Base-by-base conservation (phyloP, 92 coral and sea anemone genomes). In the Pocillopora grandis region DNA sequence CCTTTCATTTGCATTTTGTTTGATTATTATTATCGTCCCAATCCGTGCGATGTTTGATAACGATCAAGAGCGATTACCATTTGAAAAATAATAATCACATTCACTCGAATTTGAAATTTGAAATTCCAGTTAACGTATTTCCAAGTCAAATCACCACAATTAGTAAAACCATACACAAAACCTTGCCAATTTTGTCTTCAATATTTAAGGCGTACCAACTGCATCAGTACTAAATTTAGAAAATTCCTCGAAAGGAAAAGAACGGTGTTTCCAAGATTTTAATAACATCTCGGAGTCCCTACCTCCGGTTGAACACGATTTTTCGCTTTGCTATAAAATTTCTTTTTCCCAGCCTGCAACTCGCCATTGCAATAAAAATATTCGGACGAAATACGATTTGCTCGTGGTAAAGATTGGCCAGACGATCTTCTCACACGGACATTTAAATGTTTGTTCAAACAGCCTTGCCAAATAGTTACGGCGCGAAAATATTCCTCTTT, bases 401-500 rank as follows among this genome's bases (percentile, higher is more conserved):
- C 18, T 23, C 31, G 71, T 5, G 21, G 62, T 17, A 13, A 3
- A 14, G 63, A 23, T 71, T 14, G 16, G n/a, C 18, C 37, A 27
- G 76, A 55, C 35, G 76, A 20, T 58, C 85, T 57, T 33, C 59
- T 71, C 35, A 67, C 60, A 69, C 69, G 70, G 16, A 70, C 68
- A 17, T 17, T 37, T 35, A 80, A 15, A 33, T 67, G 68, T 69
- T 80, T 80, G 71, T 12, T 62, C 59, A 74, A 58, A 42, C 72
- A 35, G 21, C 86, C 86, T 60, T 62, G 62, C 86, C 86, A 82
- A 48, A 82, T 65, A 36, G 62, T 82, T 19, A 82, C 61, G 31
- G 86, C 72, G 36, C 86, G 86, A 63, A 72, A 16, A 73, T 82
- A 52, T 49, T 74, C 71, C 9, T 73, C 63, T 18, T 71, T 52